These are phyloP conservation scores for Pyrgus malvae DNA, from an alignment of 2,888 invertebrate genomes.

Conservation along the genomic window DNA sequence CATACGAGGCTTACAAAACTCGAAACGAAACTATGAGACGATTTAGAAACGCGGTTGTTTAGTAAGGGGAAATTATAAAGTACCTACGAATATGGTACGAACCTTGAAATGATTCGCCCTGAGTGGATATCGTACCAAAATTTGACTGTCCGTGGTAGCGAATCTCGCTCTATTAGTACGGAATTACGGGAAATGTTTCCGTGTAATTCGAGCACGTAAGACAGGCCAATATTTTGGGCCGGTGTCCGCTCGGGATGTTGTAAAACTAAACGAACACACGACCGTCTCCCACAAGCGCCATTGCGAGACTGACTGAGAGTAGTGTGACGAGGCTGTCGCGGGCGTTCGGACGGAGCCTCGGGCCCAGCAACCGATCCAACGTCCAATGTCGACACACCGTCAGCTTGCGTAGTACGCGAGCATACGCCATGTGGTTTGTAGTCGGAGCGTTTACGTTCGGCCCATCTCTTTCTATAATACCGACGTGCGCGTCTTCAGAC, in stretches of 20 bases:
- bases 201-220: conserved; percentile 75
- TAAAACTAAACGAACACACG: conserved; percentile 75
- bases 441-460: conserved; percentile 39
- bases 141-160: conserved; percentile 77
- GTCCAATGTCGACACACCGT: conserved; percentile 81
- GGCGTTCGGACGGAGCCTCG: conserved; percentile 66
- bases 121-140: conserved; percentile 83
- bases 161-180: conserved; percentile 59
- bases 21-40: conserved; percentile 58
- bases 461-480: conserved; percentile 56
- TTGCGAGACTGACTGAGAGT: conserved; percentile 70
- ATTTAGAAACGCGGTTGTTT: conserved; percentile 65
- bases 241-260: conserved; percentile 81
- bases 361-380: conserved; percentile 76
- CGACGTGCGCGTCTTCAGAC: conserved; percentile 37
- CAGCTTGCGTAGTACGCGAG: conserved; percentile 79
- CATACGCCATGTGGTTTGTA: conserved; percentile 65
- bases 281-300: conserved; percentile 75
- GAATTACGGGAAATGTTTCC: conserved; percentile 73
- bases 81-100: conserved; percentile 70
- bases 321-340: conserved; percentile 43
- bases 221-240: conserved; percentile 83
- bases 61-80: conserved; percentile 73
- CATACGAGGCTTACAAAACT: conserved; percentile 61
- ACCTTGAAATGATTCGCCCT: conserved; percentile 80